Conservation (phyloP, 2,888 invertebrate genomes). For the Suillia variegata region DNA sequence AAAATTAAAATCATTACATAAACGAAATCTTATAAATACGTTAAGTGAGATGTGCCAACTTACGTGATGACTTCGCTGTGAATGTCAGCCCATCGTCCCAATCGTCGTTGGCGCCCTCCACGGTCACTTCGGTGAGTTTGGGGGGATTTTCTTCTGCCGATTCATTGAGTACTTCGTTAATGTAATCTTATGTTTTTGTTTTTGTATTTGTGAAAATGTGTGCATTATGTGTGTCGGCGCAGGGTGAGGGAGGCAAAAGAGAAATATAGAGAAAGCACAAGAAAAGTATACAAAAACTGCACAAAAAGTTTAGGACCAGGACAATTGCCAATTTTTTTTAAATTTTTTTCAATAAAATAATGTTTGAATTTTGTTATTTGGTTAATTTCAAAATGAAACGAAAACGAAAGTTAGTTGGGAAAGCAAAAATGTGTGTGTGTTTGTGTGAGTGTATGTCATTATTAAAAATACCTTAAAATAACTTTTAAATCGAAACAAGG, state of each 20-base stretch:
- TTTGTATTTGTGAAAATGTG: not conserved
- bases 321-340: too few species aligned
- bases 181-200: conserved; percentile 70
- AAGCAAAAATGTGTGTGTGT: too few species aligned
- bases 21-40: not conserved
- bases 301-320: too few species aligned
- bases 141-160: conserved; percentile 62
- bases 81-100: conserved; percentile 89
- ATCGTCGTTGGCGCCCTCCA: conserved; percentile 68
- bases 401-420: too few species aligned
- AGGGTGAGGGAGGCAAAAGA: not conserved
- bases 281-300: not conserved
- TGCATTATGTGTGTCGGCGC: conserved; percentile 1
- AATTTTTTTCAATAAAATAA: too few species aligned
- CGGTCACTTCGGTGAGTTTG: conserved; percentile 61
- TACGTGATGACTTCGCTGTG: conserved; percentile 87
- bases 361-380: too few species aligned
- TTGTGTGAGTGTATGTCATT: too few species aligned
- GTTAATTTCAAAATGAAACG: too few species aligned
- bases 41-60: conserved; percentile 65
- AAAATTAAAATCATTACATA: not conserved
- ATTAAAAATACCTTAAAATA: too few species aligned
- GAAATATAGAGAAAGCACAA: not conserved
- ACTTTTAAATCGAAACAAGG: too few species aligned
- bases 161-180: conserved; percentile 81